Percentiles rank a stretch among this genome's conserved stretches.
These are phyloP conservation scores for honey bee (Apis mellifera) DNA, from an alignment of 1,140 invertebrate species.

Conservation along the genomic window DNA sequence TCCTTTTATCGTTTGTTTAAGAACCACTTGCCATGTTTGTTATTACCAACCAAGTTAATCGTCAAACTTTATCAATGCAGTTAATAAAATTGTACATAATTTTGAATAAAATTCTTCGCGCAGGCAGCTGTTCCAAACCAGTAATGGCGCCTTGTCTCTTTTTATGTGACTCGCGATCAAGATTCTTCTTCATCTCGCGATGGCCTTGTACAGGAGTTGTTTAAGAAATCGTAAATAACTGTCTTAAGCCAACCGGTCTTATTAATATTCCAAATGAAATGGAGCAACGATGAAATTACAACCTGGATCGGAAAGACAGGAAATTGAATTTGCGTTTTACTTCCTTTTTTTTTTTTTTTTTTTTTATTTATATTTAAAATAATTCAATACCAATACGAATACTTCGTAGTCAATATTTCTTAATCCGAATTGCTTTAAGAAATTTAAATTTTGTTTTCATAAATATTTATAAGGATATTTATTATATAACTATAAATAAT, in stretches of 20 bases:
- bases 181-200: conserved; percentile 5
- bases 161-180: conserved; percentile 21
- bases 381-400: not conserved
- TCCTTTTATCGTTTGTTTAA: conserved; percentile 23
- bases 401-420: too few relatives aligned
- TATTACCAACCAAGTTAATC: conserved; percentile 46
- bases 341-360: not conserved
- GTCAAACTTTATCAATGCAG: conserved; percentile 11
- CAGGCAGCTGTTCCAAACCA: not conserved
- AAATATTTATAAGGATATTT: too few relatives aligned
- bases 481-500: too few relatives aligned
- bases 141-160: not conserved
- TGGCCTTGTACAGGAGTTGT: not conserved
- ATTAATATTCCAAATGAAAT: not conserved
- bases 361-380: not conserved
- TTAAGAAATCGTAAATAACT: conserved; percentile 6
- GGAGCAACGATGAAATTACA: not conserved
- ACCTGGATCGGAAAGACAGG: not conserved
- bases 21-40: conserved; percentile 57
- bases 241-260: not conserved
- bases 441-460: too few relatives aligned
- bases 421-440: too few relatives aligned
- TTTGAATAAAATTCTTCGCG: conserved; percentile 12
- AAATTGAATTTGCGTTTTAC: not conserved
- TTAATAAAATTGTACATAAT: conserved; percentile 34